These are phyloP conservation scores for Paraescarpia echinospica DNA, from an alignment of 1,140 invertebrate species.

Conservation along the genomic window DNA sequence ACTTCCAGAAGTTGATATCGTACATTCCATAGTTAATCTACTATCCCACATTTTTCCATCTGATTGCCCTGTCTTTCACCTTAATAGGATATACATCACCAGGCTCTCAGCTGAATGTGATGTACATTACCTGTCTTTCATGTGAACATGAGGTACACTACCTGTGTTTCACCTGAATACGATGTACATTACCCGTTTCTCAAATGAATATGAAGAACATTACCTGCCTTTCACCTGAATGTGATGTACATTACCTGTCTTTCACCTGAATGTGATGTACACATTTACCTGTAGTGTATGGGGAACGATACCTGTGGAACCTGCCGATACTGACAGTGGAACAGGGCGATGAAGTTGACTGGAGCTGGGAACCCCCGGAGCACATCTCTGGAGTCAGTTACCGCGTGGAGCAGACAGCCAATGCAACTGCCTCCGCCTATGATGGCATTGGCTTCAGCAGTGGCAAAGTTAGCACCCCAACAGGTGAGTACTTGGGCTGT, in stretches of 20 bases:
- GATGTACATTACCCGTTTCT: neutral
- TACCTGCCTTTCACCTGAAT: neutral
- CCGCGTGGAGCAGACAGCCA: slow-evolving; percentile 15
- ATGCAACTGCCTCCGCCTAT: neutral
- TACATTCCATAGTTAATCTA: too few species aligned
- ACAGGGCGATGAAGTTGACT: slow-evolving; percentile 13
- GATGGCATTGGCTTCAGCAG: neutral
- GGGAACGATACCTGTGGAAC: slow-evolving; percentile 10
- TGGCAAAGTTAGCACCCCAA: neutral
- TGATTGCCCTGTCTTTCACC: too few species aligned
- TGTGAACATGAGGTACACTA: neutral
- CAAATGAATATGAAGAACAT: too few species aligned
- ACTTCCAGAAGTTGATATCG: too few species aligned
- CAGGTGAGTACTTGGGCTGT: neutral
- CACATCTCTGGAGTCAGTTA: neutral
- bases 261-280: neutral
- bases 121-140: too few species aligned
- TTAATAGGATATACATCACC: too few species aligned
- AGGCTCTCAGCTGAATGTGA: too few species aligned
- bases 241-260: neutral
- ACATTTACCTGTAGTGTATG: neutral
- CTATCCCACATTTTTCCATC: too few species aligned
- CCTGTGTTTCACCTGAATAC: neutral
- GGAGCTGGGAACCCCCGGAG: slow-evolving; percentile 17
- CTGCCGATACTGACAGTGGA: neutral